Evolutionary conservation across 1,140 invertebrate genomes (phyloP).

Genomic region (Gonioctena quinquepunctata): DNA sequence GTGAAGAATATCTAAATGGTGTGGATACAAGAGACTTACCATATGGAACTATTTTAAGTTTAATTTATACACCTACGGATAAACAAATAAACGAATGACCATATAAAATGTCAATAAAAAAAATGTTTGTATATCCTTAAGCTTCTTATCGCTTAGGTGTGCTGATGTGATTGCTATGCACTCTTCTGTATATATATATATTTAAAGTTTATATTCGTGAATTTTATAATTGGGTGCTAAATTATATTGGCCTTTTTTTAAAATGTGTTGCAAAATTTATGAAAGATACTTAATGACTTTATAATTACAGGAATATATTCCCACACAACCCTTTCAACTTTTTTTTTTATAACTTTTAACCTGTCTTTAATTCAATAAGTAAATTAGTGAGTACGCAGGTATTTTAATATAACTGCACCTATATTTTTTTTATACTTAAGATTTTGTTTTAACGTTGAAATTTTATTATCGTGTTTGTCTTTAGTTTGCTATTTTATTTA

Average conservation of each 20-base stretch:
- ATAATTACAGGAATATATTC: constrained; percentile 3
- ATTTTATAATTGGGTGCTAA: constrained; percentile 48
- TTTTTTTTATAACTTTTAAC: constrained; percentile 35
- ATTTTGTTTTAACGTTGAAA: constrained; percentile 47
- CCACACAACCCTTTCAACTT: not conserved
- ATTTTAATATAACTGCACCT: constrained; percentile 3
- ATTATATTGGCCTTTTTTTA: constrained; percentile 18
- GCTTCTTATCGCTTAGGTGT: constrained; percentile 51
- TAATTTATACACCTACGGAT: constrained; percentile 21
- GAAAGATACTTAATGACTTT: constrained; percentile 34
- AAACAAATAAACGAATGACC: constrained; percentile 19
- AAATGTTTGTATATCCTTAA: constrained; percentile 41
- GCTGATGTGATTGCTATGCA: constrained; percentile 51
- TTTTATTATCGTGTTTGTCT: constrained; percentile 47
- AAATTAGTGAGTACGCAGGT: constrained; percentile 14
- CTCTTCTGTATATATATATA: constrained; percentile 49
- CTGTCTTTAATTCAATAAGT: constrained; percentile 15
- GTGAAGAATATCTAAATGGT: constrained; percentile 35
- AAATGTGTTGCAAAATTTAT: constrained; percentile 33
- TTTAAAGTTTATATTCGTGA: constrained; percentile 41
- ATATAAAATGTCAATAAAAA: constrained; percentile 19
- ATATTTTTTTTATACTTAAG: constrained; percentile 34
- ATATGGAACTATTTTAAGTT: constrained; percentile 22
- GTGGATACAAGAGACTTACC: constrained; percentile 31
- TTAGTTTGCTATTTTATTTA: constrained; percentile 48